Conservation (phyloP, 2,797 vertebrate genomes). For the Etheostoma nigrum region DNA sequence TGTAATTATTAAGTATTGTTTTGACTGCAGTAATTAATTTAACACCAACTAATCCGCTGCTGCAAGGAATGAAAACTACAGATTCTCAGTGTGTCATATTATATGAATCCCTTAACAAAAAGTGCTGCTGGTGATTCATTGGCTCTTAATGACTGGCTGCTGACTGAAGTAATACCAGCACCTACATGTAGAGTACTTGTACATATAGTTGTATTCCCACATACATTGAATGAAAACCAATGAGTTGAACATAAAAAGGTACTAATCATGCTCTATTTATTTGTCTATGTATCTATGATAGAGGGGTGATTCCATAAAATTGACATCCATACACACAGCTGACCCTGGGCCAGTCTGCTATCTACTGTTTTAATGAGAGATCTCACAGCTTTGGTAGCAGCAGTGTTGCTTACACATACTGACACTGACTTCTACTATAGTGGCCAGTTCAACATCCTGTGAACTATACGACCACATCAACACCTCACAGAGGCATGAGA, state of each 20-base stretch:
- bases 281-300: neutral
- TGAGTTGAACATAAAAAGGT: neutral
- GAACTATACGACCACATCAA: slow-evolving; percentile 28
- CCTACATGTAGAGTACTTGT: neutral
- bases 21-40: slow-evolving; percentile 5
- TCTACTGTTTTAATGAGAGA: neutral
- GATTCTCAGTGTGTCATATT: neutral
- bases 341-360: slow-evolving; percentile 6
- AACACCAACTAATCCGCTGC: slow-evolving; percentile 15
- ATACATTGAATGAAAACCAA: neutral
- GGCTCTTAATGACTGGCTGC: neutral
- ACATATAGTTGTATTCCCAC: neutral
- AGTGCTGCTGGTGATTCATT: neutral
- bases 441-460: slow-evolving; percentile 14
- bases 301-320: neutral
- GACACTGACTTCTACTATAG: slow-evolving; percentile 4
- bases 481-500: slow-evolving; percentile 17
- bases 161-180: neutral
- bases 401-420: slow-evolving; percentile 7
- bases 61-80: slow-evolving; percentile 6
- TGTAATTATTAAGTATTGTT: slow-evolving; percentile 1
- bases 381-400: slow-evolving; percentile 20
- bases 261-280: neutral
- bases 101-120: neutral
- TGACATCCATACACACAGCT: neutral